Base-by-base conservation (phyloP, 1,140 invertebrate species). In the Trichogramma pretiosum region DNA sequence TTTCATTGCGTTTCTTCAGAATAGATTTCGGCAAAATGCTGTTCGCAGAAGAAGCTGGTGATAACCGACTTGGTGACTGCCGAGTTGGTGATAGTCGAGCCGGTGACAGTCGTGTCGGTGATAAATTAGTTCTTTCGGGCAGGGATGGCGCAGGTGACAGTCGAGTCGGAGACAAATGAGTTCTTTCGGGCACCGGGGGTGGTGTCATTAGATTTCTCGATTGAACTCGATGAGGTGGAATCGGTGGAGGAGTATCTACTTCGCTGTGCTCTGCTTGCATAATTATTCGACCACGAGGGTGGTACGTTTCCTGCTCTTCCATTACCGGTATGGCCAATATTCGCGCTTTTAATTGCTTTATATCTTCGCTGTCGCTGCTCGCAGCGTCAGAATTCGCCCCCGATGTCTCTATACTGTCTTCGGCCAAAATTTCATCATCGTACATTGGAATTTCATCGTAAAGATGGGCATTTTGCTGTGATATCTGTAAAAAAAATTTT, bases 21-120 rank as follows among this genome's bases (percentile, higher is more conserved):
- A 87, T 87, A 5, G 84, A 84, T 59, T 86, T 86, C 5, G 83
- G 84, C 24, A 83, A 59, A 54, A 84, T 78, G 57, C 79, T 78
- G 0, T 76, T 78, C 59, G 78, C 77, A 2, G 76, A 74, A 19
- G 78, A 66, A 16, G 76, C 72, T 35, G 77, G 62, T 9, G 74
- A 73, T 2, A 46, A 10, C n/a, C 43, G 16, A 33, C 16, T 40
- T 13, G 42, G 34, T 17, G 46, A 46, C 17, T 41, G 17, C 22
- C 42, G 46, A 4, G 21, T 33, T 36, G n/a, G n/a, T n/a, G n/a
- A n/a, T n/a, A n/a, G n/a, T n/a, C n/a, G n/a, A 16, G 76, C 72
- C 34, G 77, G 62, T 9, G 74, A 73, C 1, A 46, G 11, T n/a
- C 43, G 16, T 35, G 18, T 40, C 11, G 42, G 34, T 17, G 46